phyloP scores from a whole-genome alignment of 2,797 vertebrate species.

The Chloroceryle amazona region DNA sequence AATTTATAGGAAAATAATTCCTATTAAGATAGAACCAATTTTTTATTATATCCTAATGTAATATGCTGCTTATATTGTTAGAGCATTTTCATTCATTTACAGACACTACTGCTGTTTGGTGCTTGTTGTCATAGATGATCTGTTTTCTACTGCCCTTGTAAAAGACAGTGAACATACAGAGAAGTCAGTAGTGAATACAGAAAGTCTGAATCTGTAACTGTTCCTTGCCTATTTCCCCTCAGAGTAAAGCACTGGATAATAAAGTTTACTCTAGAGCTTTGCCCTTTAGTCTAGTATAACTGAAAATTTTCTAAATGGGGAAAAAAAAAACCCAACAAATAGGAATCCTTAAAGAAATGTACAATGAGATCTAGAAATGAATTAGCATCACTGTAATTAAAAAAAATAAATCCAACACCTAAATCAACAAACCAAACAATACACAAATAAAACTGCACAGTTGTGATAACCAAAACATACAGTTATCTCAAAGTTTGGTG shows the following conservation, averaged over 20 bases:
- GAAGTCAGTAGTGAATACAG: not conserved
- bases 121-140: not conserved
- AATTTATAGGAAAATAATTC: constrained; percentile 6
- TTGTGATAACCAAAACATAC: not conserved
- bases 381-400: not conserved
- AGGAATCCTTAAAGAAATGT: not conserved
- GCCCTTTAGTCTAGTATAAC: not conserved
- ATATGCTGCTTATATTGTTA: not conserved
- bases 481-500: not conserved
- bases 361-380: not conserved
- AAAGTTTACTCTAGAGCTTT: not conserved
- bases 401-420: not conserved
- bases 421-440: not conserved
- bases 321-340: not conserved
- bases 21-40: not conserved
- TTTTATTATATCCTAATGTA: not conserved
- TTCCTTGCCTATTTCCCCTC: not conserved
- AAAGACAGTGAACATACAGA: not conserved
- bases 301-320: not conserved
- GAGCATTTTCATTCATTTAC: not conserved
- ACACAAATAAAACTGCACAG: not conserved
- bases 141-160: not conserved
- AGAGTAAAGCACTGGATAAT: not conserved
- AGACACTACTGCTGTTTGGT: not conserved
- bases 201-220: not conserved